Evolutionary conservation across 2,113 vertebrate genomes (phyloP).

Genomic region (Urocolius indicus): DNA sequence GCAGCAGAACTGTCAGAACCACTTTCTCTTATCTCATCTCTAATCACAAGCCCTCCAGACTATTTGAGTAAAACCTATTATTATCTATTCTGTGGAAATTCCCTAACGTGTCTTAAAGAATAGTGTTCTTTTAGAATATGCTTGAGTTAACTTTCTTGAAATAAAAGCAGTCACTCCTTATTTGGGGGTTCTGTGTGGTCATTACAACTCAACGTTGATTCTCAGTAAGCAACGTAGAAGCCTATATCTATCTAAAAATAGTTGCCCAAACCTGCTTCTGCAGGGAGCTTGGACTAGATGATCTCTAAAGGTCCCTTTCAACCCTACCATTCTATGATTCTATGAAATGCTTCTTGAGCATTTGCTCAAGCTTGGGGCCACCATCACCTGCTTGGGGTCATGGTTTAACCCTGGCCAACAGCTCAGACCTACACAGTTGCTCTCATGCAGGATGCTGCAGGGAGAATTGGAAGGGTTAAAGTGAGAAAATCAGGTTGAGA

Average conservation of each 20-base stretch:
- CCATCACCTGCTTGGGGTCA: neutral
- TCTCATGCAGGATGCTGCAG: fast-evolving
- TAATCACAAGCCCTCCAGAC: neutral
- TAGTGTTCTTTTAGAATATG: neutral
- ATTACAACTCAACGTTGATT: neutral
- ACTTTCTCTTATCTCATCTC: neutral
- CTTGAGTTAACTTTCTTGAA: neutral
- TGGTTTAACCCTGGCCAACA: fast-evolving
- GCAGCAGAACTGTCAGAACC: neutral
- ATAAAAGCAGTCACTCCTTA: neutral
- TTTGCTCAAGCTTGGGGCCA: neutral
- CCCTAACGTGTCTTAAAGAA: neutral
- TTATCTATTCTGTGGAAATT: neutral
- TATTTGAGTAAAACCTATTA: neutral
- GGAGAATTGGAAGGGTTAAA: neutral
- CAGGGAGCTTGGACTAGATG: too few species aligned
- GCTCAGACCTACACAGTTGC: neutral
- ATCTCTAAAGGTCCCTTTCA: too few species aligned
- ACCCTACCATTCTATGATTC: too few species aligned
- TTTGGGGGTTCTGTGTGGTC: neutral
- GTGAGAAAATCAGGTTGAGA: neutral
- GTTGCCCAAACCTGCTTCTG: too few species aligned
- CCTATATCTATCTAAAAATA: neutral
- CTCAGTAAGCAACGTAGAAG: neutral
- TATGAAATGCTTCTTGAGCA: neutral